Evolutionary conservation across 2,888 invertebrate species (phyloP).

Genomic region (Hypolimnas misippus): DNA sequence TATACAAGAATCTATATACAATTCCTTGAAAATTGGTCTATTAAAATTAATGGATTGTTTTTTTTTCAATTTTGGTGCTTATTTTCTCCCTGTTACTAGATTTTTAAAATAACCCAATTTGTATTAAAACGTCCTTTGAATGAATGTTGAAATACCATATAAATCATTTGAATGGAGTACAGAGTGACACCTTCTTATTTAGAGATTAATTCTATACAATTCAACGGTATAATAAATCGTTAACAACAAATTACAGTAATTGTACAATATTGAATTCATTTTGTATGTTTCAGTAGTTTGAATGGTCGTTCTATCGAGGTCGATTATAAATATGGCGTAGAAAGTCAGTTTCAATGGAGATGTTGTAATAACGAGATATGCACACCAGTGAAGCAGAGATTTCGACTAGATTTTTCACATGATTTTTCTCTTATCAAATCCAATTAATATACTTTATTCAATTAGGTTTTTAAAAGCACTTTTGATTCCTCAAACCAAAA

Average conservation of each 20-base stretch:
- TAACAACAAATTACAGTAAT: conserved; percentile 31
- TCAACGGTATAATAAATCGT: conserved; percentile 20
- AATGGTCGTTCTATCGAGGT: conserved; percentile 26
- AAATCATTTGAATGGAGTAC: conserved; percentile 7
- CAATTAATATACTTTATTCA: too few relatives aligned
- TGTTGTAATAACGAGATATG: neutral
- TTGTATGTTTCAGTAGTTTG: conserved; percentile 24
- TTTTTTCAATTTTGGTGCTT: too few relatives aligned
- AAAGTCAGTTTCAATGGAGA: conserved; percentile 18
- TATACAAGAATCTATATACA: too few relatives aligned
- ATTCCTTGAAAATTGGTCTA: too few relatives aligned
- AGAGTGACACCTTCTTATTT: conserved; percentile 12
- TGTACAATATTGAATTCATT: conserved; percentile 27
- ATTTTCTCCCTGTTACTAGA: too few relatives aligned
- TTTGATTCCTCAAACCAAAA: too few relatives aligned
- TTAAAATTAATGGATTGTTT: too few relatives aligned
- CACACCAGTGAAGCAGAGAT: neutral
- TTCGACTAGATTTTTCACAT: neutral
- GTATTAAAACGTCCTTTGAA: neutral
- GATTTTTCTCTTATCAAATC: neutral
- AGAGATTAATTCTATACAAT: conserved; percentile 11
- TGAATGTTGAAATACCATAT: neutral
- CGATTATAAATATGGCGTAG: conserved; percentile 30
- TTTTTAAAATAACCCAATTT: neutral
- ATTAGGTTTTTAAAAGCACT: too few relatives aligned